A percentile compares a stretch with the other conserved stretches of the same genome.
phyloP scores from a whole-genome alignment of 1,140 invertebrate species.

The Drosophila lowei region DNA sequence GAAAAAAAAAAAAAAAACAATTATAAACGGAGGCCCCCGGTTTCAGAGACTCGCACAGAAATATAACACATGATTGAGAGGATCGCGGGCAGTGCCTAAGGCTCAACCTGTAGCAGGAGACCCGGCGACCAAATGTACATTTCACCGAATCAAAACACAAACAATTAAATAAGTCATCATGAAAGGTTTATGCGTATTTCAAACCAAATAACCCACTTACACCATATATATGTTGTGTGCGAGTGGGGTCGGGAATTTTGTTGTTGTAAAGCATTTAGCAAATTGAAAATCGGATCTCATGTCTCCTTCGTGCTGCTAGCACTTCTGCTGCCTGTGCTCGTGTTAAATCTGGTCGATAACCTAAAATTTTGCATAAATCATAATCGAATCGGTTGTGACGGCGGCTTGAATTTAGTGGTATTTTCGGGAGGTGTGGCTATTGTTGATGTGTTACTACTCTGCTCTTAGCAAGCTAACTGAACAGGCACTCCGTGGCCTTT shows the following conservation, averaged over 20 bases:
- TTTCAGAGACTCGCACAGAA: constrained; percentile 15
- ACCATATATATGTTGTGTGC: not conserved
- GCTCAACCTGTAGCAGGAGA: constrained; percentile 58
- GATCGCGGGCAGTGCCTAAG: constrained; percentile 26
- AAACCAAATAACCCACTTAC: no score
- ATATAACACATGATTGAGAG: constrained; percentile 34
- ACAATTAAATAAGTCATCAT: no score
- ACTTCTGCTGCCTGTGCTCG: constrained; percentile 1
- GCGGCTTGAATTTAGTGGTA: constrained; percentile 15
- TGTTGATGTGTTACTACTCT: constrained; percentile 5
- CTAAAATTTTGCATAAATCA: constrained; percentile 33
- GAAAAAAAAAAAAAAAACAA: constrained; percentile 4
- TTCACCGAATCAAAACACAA: constrained; percentile 6
- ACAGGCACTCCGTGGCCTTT: constrained; percentile 93
- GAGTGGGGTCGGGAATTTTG: no score
- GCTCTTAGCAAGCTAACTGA: constrained; percentile 88
- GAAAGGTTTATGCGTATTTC: not conserved
- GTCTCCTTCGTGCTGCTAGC: not conserved
- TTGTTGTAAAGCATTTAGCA: no score
- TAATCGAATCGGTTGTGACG: constrained; percentile 2
- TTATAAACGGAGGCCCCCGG: constrained; percentile 27
- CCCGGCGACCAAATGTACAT: constrained; percentile 23
- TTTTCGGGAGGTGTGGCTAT: constrained; percentile 14
- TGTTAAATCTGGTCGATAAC: not conserved
- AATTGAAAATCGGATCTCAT: no score